Conservation (phyloP, 2,888 invertebrate species). For the Temnothorax ravouxi region DNA sequence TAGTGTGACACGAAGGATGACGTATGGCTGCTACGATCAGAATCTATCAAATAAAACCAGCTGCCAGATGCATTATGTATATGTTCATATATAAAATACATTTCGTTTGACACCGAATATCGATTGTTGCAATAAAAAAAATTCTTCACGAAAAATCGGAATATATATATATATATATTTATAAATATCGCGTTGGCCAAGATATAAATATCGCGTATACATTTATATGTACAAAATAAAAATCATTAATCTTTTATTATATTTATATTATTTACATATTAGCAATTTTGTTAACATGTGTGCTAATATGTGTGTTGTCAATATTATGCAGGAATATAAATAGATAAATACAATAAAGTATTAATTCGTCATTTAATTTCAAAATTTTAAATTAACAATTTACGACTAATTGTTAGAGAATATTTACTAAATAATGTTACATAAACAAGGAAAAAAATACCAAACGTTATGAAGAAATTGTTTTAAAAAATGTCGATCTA, state of each 20-base stretch:
- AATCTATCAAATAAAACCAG: constrained; percentile 13
- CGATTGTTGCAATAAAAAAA: not conserved
- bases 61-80: constrained; percentile 5
- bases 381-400: not conserved
- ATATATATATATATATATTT: too few species aligned
- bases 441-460: not conserved
- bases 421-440: not conserved
- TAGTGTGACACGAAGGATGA: not conserved
- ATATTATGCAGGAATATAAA: not conserved
- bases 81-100: constrained; percentile 4
- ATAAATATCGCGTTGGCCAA: not conserved
- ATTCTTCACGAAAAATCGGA: not conserved
- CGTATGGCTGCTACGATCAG: not conserved
- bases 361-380: not conserved
- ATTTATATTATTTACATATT: not conserved
- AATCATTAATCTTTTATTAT: not conserved
- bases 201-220: not conserved
- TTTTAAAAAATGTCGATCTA: not conserved
- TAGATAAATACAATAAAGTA: not conserved
- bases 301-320: not conserved
- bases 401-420: not conserved
- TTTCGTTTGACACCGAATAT: constrained; percentile 6
- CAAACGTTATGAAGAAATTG: not conserved
- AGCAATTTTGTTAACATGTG: not conserved
- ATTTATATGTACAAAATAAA: not conserved